A percentile compares a stretch with the other conserved stretches of the same genome.
Conservation (phyloP, 2,888 invertebrate species). For the Napeogenes inachia region DNA sequence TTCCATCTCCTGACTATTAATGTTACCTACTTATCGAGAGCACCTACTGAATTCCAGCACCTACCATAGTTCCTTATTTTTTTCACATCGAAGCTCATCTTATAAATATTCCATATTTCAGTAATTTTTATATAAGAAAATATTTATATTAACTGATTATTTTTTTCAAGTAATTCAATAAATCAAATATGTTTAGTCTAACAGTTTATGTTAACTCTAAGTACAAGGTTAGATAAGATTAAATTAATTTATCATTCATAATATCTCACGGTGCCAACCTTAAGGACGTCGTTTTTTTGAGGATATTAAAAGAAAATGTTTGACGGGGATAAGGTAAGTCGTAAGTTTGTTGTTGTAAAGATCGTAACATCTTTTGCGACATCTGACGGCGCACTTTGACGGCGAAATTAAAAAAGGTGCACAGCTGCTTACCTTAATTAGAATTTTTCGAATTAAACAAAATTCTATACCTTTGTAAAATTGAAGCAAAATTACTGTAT, state of each 20-base stretch:
- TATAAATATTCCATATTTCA: too few species aligned
- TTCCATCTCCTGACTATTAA: conserved; percentile 26
- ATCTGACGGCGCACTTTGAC: conserved; percentile 62
- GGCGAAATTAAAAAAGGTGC: conserved; percentile 68
- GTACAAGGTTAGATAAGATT: neutral
- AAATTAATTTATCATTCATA: conserved; percentile 7
- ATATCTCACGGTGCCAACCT: conserved; percentile 13
- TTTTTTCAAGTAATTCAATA: too few species aligned
- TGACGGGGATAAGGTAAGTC: conserved; percentile 47
- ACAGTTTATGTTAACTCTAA: neutral
- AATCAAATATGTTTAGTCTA: neutral
- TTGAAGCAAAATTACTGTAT: neutral
- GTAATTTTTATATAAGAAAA: too few species aligned
- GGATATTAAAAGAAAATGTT: conserved; percentile 37
- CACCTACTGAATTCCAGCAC: neutral
- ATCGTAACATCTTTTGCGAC: conserved; percentile 57
- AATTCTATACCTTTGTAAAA: neutral
- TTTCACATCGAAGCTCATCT: too few species aligned
- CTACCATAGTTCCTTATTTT: neutral
- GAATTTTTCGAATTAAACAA: conserved; percentile 70
- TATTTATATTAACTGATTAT: too few species aligned
- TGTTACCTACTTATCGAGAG: conserved; percentile 17
- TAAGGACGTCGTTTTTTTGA: conserved; percentile 34
- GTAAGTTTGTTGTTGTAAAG: conserved; percentile 53
- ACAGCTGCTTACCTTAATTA: conserved; percentile 72